Evolutionary conservation across 2,888 invertebrate species (phyloP), one percentile per base, ranked within the genome.

Genomic region (Drosophila subquinaria): DNA sequence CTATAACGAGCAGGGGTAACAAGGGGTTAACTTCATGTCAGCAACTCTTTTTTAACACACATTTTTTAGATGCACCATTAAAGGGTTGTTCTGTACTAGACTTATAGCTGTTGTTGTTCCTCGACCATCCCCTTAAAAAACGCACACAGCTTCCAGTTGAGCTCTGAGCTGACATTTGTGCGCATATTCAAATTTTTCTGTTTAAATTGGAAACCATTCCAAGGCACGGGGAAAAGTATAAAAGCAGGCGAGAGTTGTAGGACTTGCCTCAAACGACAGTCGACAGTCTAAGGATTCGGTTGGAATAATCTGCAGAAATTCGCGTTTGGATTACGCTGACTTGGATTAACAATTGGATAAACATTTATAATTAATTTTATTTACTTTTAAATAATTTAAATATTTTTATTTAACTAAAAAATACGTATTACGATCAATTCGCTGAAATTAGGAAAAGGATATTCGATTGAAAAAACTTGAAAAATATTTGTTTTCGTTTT

Each of bases 131-230:
- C 67, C n/a, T n/a, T 51, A 56, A 60, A 65, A 59, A 40, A 5
- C n/a, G 0, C 47, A 43, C 0, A 23, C 30, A 67, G 47, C 57
- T 74, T 72, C 69, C 62, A 79, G 75, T 74, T 73, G 38, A 13
- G 6, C 40, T 53, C 47, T 40, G 47, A 40, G 36, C 38, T 67
- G 15, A 17, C 60, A 60, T 56, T 73, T 74, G 60, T 90, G 91
- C 91, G 91, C 91, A 91, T 91, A 90, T 89, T 90, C 89, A 90
- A 91, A 91, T 90, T 90, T 90, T 2, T 10, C 13, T 17, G 78
- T 86, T 80, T 86, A 91, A 91, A 76, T 74, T 81, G 89, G 84
- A 86, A 90, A 48, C 38, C 50, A 48, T 86, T 82, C 73, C 78
- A 78, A 36, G 38, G 15, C 20, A 11, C 45, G 6, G 6, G 9